Base-by-base conservation (phyloP, 2,888 invertebrate genomes). In the Lathronympha strigana region DNA sequence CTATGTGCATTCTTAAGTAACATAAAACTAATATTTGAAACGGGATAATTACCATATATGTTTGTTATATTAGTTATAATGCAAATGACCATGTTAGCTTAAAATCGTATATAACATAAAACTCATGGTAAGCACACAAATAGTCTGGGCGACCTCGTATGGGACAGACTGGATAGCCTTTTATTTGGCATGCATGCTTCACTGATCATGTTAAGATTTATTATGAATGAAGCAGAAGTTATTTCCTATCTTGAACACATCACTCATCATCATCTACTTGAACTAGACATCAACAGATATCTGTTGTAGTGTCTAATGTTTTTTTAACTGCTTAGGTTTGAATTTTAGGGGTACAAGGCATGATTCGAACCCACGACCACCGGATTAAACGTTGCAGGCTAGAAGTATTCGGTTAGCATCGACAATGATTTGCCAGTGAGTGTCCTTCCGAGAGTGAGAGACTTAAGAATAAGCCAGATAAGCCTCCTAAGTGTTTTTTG, bases 161-260 rank as follows among this genome's bases (percentile, higher is more conserved):
- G 47, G 28, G 28, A 28, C 43, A 33, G 28, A 51, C 63, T 68
- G 40, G 67, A 64, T 64, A 61, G 64, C 69, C 73, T 71, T 70
- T 66, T 51, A 68, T 69, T 66, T 60, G 47, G 38, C 63, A 50
- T 60, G 53, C 64, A 60, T 50, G 66, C 45, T 38, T 63, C 54
- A 63, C 54, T 47, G 49, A 57, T 43, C 33, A 38, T 38, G 17
- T n/a, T 36, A 47, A 23, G 38, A 17, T 25, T 28, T 17, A 25
- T 25, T 6, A 57, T 58, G 5, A 49, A 25, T 28, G 9, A 49
- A 28, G 49, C 28, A 9, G 28, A n/a, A 23, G n/a, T n/a, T 13
- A 0, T 4, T 47, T 5, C 25, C 28, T 15, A 49, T 28, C 28
- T 15, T 0, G 28, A 28, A n/a, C n/a, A n/a, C n/a, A n/a, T n/a